Base-by-base conservation (phyloP, 1,140 invertebrate genomes). In the Galleria mellonella region DNA sequence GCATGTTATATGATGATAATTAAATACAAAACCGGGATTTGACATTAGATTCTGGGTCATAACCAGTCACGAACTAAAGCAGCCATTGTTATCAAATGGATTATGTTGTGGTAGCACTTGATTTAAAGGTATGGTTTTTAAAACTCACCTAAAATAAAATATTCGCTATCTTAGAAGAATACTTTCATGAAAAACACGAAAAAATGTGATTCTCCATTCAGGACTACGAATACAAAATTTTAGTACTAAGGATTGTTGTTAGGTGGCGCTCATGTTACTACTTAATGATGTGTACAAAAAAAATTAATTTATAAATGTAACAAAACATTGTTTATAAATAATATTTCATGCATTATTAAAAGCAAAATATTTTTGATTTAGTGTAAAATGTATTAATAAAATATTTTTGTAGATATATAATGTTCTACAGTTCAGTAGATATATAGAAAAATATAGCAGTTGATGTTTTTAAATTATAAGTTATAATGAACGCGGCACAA, bases 181-280 rank as follows among this genome's bases (percentile, higher is more conserved):
- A 57, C 71, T 76, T 69, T 87, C 81, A 87, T 87, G 74, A 71
- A 83, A 84, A 87, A 83, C 69, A 76, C 70, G 68, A 73, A 72
- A 74, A 87, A 84, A 83, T 85, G 83, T 83, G 78, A 68, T 79
- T 68, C 72, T 77, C 78, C 74, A 84, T 83, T 74, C 75, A 91
- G 68, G 67, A 81, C 77, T 81, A 86, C 78, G 79, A 86, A 85
- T 83, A 86, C 82, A 83, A 83, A 85, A 78, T 84, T 81, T 72
- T 77, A 77, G 66, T 81, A 84, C 77, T 79, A 53, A 67, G 67
- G 54, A 55, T 44, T 47, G 90, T 91, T 39, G 47, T 47, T 32
- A 75, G 77, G 61, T 69, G 69, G 75, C 75, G 62, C 40, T 46
- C 49, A 45, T 32, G 29, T 31, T 31, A 8, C 7, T 9, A 13